These are phyloP conservation scores for Motacilla alba DNA, from an alignment of 2,113 vertebrate species.

Conservation along the genomic window DNA sequence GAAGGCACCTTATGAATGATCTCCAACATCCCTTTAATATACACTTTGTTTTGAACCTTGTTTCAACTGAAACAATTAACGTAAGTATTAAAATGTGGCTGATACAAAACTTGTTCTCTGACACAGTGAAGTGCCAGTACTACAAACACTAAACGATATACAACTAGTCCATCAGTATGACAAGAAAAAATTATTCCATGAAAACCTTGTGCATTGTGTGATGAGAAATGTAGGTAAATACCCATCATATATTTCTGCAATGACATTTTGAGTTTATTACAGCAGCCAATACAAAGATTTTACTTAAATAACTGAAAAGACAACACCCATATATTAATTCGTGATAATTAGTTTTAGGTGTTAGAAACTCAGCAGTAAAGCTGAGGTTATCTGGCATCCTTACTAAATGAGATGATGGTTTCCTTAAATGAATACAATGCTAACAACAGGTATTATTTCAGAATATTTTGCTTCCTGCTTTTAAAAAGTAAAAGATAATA, in stretches of 20 bases:
- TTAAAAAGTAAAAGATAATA: neutral
- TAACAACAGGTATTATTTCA: neutral
- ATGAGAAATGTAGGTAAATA: neutral
- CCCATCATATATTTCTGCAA: neutral
- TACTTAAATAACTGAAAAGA: neutral
- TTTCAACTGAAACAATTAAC: neutral
- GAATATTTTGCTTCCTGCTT: neutral
- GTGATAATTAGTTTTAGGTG: neutral
- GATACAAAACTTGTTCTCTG: neutral
- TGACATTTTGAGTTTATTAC: neutral
- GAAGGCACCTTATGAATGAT: neutral
- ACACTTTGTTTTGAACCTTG: neutral
- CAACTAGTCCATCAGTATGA: neutral
- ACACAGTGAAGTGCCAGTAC: neutral
- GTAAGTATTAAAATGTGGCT: neutral
- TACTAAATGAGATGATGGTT: neutral
- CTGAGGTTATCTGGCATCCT: neutral
- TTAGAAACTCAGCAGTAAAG: neutral
- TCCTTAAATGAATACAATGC: neutral
- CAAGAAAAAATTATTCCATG: neutral
- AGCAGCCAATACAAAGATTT: neutral
- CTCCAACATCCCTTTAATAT: neutral
- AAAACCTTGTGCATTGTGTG: accelerated
- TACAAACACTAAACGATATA: neutral
- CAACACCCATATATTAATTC: neutral